Evolutionary conservation across 2,113 vertebrate species (phyloP).

Genomic region (Lipophrys pholis): DNA sequence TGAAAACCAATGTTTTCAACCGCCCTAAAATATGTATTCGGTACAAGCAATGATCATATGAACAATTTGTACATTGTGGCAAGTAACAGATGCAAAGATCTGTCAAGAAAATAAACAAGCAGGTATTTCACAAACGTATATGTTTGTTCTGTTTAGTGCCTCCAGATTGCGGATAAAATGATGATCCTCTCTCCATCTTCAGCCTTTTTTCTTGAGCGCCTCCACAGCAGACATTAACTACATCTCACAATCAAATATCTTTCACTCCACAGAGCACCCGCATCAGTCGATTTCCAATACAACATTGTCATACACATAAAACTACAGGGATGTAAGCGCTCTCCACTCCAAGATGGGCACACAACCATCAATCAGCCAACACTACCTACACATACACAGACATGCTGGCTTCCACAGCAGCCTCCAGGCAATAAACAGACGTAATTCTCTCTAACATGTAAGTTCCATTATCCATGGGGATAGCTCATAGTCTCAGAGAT

Average conservation of each 20-base stretch:
- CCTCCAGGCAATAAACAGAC: constrained; percentile 59
- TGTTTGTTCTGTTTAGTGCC: not conserved
- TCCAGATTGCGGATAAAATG: not conserved
- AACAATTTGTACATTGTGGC: not conserved
- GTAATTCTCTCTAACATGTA: constrained; percentile 49
- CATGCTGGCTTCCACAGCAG: constrained; percentile 43
- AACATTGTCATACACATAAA: constrained; percentile 37
- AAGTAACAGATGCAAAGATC: not conserved
- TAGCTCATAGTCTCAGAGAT: constrained; percentile 43
- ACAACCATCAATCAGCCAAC: constrained; percentile 39
- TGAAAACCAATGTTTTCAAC: not conserved
- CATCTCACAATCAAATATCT: constrained; percentile 18
- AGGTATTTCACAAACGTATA: not conserved
- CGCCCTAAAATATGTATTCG: not conserved
- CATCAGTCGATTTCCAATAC: constrained; percentile 27
- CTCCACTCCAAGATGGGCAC: constrained; percentile 22
- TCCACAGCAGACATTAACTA: constrained; percentile 20
- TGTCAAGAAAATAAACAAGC: not conserved
- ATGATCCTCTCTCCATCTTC: too few species aligned
- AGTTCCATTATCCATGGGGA: constrained; percentile 50
- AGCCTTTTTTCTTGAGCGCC: not conserved
- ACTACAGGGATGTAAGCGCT: constrained; percentile 18
- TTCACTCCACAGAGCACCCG: constrained; percentile 25
- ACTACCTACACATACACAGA: constrained; percentile 37
- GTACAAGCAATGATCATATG: not conserved